A percentile compares a stretch with the other conserved stretches of the same genome.
phyloP scores from a whole-genome alignment of 2,113 vertebrate species.

The Megalops atlanticus region DNA sequence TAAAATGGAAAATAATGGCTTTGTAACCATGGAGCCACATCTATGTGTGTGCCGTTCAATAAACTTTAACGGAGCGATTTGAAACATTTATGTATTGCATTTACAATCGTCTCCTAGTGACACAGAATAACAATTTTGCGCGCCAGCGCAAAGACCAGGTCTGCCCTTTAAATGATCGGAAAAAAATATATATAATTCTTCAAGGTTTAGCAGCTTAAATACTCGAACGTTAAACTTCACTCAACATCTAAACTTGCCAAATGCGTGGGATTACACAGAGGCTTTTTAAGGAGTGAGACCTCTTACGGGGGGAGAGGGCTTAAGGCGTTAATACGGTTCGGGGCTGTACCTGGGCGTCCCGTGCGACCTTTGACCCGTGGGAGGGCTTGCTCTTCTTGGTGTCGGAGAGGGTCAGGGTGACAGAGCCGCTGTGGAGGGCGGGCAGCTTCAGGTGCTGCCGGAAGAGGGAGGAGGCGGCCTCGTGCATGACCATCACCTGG shows the following conservation, averaged over 20 bases:
- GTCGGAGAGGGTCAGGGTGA: conserved; percentile 74
- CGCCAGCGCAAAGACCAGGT: not conserved
- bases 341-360: not conserved
- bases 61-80: not conserved
- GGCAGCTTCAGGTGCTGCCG: conserved; percentile 84
- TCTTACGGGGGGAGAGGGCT: not conserved
- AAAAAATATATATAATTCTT: not conserved
- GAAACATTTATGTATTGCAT: not conserved
- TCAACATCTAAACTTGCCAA: conserved; percentile 51
- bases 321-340: not conserved
- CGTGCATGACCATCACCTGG: conserved; percentile 88
- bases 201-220: conserved; percentile 40
- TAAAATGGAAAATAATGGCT: not conserved
- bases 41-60: not conserved
- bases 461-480: conserved; percentile 79
- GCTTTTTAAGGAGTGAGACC: not conserved
- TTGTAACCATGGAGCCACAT: not conserved
- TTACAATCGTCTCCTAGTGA: not conserved
- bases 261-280: conserved; percentile 41
- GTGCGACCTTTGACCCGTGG: conserved; percentile 80
- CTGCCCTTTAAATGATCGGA: not conserved
- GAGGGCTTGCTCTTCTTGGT: conserved; percentile 83
- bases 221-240: conserved; percentile 45
- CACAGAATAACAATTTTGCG: not conserved
- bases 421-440: conserved; percentile 75